Evolutionary conservation across 2,888 invertebrate genomes (phyloP).

Genomic region (Drosophila macrospina): DNA sequence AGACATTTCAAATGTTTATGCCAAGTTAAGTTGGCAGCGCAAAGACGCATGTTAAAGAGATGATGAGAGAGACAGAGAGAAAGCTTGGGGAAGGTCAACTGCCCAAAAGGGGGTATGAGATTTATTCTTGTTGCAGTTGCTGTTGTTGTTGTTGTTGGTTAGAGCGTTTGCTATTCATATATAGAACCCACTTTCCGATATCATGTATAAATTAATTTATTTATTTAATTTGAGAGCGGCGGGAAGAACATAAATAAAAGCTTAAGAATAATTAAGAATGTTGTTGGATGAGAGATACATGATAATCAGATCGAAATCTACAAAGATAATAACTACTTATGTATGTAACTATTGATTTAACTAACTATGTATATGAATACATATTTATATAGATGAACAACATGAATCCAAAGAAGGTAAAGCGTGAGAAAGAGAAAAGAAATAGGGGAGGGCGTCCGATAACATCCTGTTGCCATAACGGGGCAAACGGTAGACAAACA

Average conservation of each 20-base stretch:
- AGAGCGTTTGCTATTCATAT: not conserved
- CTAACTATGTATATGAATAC: not conserved
- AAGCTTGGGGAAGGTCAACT: not conserved
- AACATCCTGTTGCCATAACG: slow-evolving; percentile 64
- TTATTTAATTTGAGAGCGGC: not conserved
- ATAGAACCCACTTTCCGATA: not conserved
- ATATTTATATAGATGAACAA: not conserved
- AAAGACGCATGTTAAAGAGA: not conserved
- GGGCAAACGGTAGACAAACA: slow-evolving; percentile 31
- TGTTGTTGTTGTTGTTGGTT: not conserved
- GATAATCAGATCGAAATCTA: not conserved
- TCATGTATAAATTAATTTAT: not conserved
- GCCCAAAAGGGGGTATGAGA: not conserved
- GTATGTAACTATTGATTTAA: not conserved
- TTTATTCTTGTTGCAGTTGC: not conserved
- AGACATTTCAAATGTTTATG: not conserved
- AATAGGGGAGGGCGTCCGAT: not conserved
- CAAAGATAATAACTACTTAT: not conserved
- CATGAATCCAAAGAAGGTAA: not conserved
- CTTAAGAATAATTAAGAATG: not conserved
- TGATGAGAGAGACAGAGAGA: not conserved
- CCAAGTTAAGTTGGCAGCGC: slow-evolving; percentile 15
- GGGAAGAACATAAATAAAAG: not conserved
- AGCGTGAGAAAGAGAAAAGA: not conserved
- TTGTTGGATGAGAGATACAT: not conserved